These are phyloP conservation scores for Columbina picui DNA, from an alignment of 2,113 vertebrate species.

Conservation along the genomic window DNA sequence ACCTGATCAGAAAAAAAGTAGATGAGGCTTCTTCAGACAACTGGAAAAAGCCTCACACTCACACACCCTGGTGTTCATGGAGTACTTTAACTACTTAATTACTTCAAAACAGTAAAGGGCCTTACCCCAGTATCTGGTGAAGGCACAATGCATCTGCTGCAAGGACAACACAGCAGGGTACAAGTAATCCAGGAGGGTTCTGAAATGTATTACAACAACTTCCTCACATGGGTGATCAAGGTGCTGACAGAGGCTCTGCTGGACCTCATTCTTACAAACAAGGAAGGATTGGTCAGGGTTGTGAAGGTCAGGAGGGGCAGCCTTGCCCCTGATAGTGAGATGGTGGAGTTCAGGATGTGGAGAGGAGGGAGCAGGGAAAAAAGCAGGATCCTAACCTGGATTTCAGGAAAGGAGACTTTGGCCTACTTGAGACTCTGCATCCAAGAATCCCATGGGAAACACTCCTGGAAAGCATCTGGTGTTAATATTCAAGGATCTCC, in stretches of 20 bases:
- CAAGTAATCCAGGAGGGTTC: too few relatives aligned
- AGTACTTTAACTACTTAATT: not conserved
- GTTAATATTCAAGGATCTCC: too few relatives aligned
- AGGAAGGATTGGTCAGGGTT: not conserved
- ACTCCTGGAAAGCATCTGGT: too few relatives aligned
- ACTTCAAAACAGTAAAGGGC: not conserved
- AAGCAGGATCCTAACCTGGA: not conserved
- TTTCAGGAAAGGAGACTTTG: not conserved
- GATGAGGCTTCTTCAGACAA: too few relatives aligned
- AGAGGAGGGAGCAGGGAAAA: not conserved
- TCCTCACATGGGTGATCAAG: too few relatives aligned
- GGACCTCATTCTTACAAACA: too few relatives aligned
- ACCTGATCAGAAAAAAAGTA: too few relatives aligned
- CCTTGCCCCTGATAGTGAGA: not conserved
- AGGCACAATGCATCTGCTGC: not conserved
- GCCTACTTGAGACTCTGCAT: not conserved
- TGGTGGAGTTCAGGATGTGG: not conserved
- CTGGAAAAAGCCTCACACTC: not conserved
- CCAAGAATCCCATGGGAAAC: not conserved
- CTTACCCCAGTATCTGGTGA: not conserved
- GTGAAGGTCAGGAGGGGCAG: not conserved
- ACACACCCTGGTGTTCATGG: not conserved
- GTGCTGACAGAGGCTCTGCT: too few relatives aligned
- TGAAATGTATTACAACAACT: too few relatives aligned
- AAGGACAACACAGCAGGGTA: not conserved